Base-by-base conservation (phyloP, 1,140 invertebrate genomes). In the Adoxophyes honmai region DNA sequence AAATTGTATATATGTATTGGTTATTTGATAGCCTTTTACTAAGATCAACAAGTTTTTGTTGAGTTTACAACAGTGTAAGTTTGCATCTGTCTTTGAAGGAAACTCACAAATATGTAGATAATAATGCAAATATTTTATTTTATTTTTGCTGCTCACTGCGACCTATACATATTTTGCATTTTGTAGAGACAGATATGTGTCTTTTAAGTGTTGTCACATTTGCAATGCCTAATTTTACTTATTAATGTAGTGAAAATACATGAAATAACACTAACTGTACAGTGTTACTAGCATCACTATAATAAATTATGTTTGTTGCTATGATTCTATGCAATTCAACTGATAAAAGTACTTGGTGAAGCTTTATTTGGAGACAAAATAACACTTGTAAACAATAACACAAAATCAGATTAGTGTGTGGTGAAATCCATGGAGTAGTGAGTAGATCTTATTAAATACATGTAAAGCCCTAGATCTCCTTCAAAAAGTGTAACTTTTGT, bases 341-440 rank as follows among this genome's bases (percentile, higher is more conserved):
- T 28, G 2, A 28, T 28, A 3, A 28, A 28, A 28, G 21, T 28
- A 28, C 21, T 28, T 6, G 2, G 21, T 28, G 21, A 28, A 28
- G 21, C 6, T 28, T 6, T 6, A 28, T 28, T 28, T 3, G 21
- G 36, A 37, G 36, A 2, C 9, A n/a, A 9, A 37, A 37, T 13
- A 37, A n/a, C 13, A 37, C 4, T n/a, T 37, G 8, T 37, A n/a
- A 37, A 37, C 36, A 9, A 37, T 4, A n/a, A n/a, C 11, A 18
- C 7, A 14, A 3, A 35, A 52, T 34, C 3, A 52, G 51, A 52
- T 52, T 52, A 35, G 51, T 35, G 42, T 16, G 18, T 21, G 39
- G 15, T 44, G 10, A 39, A 15, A 44, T 15, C 10, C n/a, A 21
- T 15, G 1, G 10, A 44, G 18, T 48, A 48, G 42, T 18, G 39